A percentile compares a stretch with the other conserved stretches of the same genome.
Evolutionary conservation across 2,113 vertebrate genomes (phyloP).

Genomic region (Chinchilla lanigera): DNA sequence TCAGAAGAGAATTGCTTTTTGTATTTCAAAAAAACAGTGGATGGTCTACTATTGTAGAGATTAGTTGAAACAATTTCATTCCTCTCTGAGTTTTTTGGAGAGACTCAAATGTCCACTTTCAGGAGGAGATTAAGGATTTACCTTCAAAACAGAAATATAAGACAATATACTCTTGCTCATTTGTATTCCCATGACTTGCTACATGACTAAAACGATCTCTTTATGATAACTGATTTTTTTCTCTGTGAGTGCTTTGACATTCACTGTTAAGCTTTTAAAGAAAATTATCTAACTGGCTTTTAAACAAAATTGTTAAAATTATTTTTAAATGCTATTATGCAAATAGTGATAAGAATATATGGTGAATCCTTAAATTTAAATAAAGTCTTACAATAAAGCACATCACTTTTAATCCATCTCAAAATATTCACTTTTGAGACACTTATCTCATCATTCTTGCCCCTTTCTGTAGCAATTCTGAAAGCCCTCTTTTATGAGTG

Average conservation of each 20-base stretch:
- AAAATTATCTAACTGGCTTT: neutral
- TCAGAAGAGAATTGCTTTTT: neutral
- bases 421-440: neutral
- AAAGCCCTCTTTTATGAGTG: neutral
- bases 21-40: neutral
- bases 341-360: neutral
- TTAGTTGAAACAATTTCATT: neutral
- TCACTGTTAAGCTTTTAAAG: neutral
- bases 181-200: neutral
- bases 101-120: neutral
- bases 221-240: neutral
- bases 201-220: neutral
- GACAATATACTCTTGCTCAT: neutral
- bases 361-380: neutral
- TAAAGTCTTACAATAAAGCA: neutral
- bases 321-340: neutral
- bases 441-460: neutral
- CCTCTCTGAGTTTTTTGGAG: neutral
- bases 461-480: neutral
- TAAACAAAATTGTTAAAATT: neutral
- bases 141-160: neutral
- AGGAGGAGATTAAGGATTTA: neutral
- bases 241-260: neutral
- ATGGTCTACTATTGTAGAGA: neutral
- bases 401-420: neutral